Conservation (phyloP, 2,797 vertebrate species). For the Sebastes alutus region DNA sequence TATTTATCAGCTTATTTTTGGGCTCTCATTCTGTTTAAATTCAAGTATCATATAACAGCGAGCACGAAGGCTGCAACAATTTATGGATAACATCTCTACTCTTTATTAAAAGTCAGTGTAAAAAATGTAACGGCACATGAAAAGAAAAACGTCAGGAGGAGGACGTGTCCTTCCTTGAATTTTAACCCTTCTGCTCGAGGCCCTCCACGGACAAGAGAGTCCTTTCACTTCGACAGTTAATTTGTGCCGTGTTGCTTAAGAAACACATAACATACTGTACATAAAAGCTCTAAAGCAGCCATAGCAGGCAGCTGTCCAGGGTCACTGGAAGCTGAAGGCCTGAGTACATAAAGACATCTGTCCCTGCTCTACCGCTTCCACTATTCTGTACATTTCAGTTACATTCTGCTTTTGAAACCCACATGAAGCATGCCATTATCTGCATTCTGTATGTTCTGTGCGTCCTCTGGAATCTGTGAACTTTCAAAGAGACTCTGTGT, state of each 20-base stretch:
- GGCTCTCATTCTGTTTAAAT: not conserved
- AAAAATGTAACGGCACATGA: no score
- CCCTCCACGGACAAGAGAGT: not conserved
- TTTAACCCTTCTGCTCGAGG: not conserved
- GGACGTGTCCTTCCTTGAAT: not conserved
- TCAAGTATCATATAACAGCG: not conserved
- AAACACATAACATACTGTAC: not conserved
- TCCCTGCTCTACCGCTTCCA: not conserved
- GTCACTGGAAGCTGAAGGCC: not conserved
- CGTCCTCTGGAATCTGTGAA: not conserved
- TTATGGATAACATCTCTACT: not conserved
- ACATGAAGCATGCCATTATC: not conserved
- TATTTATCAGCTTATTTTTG: not conserved
- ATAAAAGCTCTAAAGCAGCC: not conserved
- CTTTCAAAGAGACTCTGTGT: not conserved
- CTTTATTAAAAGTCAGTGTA: not conserved
- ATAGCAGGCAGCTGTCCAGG: not conserved
- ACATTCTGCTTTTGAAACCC: not conserved
- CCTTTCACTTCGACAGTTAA: not conserved
- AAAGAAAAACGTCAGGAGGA: not conserved
- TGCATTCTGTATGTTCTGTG: not conserved
- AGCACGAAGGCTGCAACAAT: not conserved
- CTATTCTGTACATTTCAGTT: not conserved
- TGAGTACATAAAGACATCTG: not conserved
- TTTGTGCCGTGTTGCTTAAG: not conserved